Evolutionary conservation across 2,797 vertebrate genomes (phyloP), one percentile per base, ranked within the genome.

Genomic region (Adrianichthys oophorus): DNA sequence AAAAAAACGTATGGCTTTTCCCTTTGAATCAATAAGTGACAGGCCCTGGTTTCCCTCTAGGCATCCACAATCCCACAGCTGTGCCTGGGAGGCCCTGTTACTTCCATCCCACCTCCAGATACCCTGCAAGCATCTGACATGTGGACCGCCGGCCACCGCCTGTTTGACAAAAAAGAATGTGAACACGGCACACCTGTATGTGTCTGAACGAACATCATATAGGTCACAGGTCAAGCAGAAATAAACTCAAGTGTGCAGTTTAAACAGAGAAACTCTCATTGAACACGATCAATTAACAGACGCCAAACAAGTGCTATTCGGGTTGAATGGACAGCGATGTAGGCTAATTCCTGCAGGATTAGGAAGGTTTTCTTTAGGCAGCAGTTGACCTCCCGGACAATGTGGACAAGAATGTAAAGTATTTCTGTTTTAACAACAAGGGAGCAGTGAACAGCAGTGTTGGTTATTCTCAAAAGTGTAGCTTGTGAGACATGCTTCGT

Each of bases 321-420:
- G 78, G 76, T 56, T 79, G 78, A 83, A 88, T 76, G 66, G 76
- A 42, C 78, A 72, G 56, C 83, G 79, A 71, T 81, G 72, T 53
- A 55, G 44, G 56, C 60, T 63, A 75, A 86, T 83, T 80, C 85
- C 87, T 37, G 0, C 18, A 16, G 85, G 82, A 68, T 88, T 85
- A 79, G 19, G 49, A 49, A 66, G 88, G 84, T 87, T 89, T 85
- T 90, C 74, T 74, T 68, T 49, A 61, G 79, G 67, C 54, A 77
- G 71, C 82, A 79, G 59, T 72, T 73, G 84, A 86, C 85, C 80
- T 74, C 79, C 78, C 68, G 61, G 65, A 90, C 79, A 87, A 90
- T 89, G 83, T 52, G 82, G 66, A 59, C 82, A 92, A 87, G 85
- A 85, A 92, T 89, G 82, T 75, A 67, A 86, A 85, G 82, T 82